A percentile compares a stretch with the other conserved stretches of the same genome.
These are phyloP conservation scores for Celastrina argiolus DNA, from an alignment of 2,888 invertebrate genomes.

Conservation along the genomic window DNA sequence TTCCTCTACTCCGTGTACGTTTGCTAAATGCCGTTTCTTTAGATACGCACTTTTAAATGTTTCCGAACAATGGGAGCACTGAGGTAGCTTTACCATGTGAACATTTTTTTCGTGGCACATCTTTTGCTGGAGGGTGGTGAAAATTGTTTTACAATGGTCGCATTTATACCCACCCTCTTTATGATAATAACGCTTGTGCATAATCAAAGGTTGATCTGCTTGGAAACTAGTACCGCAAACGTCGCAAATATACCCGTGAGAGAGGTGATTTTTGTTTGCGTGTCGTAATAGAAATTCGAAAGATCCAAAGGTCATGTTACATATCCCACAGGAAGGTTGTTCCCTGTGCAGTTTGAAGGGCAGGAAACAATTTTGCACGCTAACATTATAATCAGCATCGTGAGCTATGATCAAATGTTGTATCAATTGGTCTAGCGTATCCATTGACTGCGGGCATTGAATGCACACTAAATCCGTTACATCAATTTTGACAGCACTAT, in stretches of 20 bases:
- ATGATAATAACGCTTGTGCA: slow-evolving; percentile 70
- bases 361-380: slow-evolving; percentile 61
- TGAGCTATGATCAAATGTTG: slow-evolving; percentile 68
- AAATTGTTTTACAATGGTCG: slow-evolving; percentile 68
- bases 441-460: slow-evolving; percentile 50
- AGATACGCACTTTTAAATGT: slow-evolving; percentile 67
- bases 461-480: slow-evolving; percentile 59
- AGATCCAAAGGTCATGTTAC: slow-evolving; percentile 63
- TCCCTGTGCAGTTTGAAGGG: slow-evolving; percentile 65
- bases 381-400: slow-evolving; percentile 65
- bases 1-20: slow-evolving; percentile 64
- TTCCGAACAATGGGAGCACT: slow-evolving; percentile 64
- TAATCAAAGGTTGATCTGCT: slow-evolving; percentile 67
- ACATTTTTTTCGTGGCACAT: slow-evolving; percentile 67
- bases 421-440: slow-evolving; percentile 59
- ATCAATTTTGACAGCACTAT: slow-evolving; percentile 69
- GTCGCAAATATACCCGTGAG: slow-evolving; percentile 70
- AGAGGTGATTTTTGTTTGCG: slow-evolving; percentile 64
- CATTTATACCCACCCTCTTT: slow-evolving; percentile 65
- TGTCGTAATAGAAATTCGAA: slow-evolving; percentile 66
- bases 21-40: slow-evolving; percentile 64
- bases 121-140: slow-evolving; percentile 64
- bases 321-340: slow-evolving; percentile 61
- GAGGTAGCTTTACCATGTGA: slow-evolving; percentile 57
- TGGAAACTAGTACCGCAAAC: slow-evolving; percentile 70